Evolutionary conservation across 2,113 vertebrate genomes (phyloP).

Genomic region (Leptosomus discolor): DNA sequence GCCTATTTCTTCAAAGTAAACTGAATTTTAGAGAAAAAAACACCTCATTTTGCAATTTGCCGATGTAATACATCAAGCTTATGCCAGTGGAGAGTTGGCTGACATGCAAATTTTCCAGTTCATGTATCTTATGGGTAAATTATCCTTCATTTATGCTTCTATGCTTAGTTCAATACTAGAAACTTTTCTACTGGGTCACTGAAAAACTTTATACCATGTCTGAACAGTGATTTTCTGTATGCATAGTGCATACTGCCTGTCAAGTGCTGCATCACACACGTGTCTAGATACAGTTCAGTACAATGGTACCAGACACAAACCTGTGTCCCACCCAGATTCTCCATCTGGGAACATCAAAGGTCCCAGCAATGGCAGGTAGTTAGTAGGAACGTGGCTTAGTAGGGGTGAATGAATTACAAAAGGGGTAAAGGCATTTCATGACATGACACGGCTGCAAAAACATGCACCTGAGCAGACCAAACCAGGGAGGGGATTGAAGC

Average conservation of each 20-base stretch:
- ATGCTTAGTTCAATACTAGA: not conserved
- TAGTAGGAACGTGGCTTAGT: not conserved
- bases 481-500: not conserved
- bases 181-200: not conserved
- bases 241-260: not conserved
- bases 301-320: fast-evolving
- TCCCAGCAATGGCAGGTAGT: not conserved
- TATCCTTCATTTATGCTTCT: not conserved
- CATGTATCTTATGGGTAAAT: not conserved
- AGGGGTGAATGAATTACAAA: not conserved
- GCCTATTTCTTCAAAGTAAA: conserved; percentile 27
- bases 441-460: not conserved
- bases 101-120: not conserved
- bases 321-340: not conserved
- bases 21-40: not conserved
- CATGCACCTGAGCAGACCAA: not conserved
- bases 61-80: not conserved
- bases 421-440: not conserved
- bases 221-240: not conserved
- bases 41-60: not conserved
- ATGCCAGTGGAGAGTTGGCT: conserved; percentile 8
- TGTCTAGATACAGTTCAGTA: not conserved
- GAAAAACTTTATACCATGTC: not conserved
- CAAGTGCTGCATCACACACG: fast-evolving
- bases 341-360: not conserved